Percentiles rank a stretch among this genome's conserved stretches.
These are phyloP conservation scores for Catharus bicknelli DNA, from an alignment of 2,113 vertebrate species.

Conservation along the genomic window DNA sequence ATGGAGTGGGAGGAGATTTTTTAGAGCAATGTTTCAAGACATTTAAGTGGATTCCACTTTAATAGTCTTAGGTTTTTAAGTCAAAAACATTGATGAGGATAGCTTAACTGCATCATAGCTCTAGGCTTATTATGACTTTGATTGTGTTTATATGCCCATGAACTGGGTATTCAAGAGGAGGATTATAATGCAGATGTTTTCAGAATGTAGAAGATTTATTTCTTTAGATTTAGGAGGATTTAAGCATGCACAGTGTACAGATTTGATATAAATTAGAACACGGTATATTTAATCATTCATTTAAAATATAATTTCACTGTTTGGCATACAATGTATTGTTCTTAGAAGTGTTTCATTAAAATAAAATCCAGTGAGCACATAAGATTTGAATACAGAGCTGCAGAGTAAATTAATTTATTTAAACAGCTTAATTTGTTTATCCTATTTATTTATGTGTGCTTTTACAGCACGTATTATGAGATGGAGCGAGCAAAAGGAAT, in stretches of 20 bases:
- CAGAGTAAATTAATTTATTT: slow-evolving; percentile 82
- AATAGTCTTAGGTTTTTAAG: slow-evolving; percentile 11
- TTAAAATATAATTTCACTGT: slow-evolving; percentile 75
- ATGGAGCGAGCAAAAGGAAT: slow-evolving; percentile 67
- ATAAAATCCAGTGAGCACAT: slow-evolving; percentile 75
- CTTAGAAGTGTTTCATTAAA: slow-evolving; percentile 80
- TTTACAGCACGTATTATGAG: slow-evolving; percentile 71
- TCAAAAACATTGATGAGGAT: slow-evolving; percentile 41
- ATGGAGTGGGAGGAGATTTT: background rate
- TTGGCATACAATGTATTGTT: slow-evolving; percentile 71
- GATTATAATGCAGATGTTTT: slow-evolving; percentile 66
- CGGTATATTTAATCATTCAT: slow-evolving; percentile 64
- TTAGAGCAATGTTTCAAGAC: slow-evolving; percentile 3
- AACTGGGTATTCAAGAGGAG: slow-evolving; percentile 45
- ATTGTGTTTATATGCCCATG: slow-evolving; percentile 39
- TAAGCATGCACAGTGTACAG: slow-evolving; percentile 57
- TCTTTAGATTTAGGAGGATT: slow-evolving; percentile 72
- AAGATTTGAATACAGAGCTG: slow-evolving; percentile 76
- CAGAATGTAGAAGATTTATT: slow-evolving; percentile 64
- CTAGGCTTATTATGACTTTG: slow-evolving; percentile 60
- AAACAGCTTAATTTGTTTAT: slow-evolving; percentile 82
- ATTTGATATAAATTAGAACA: slow-evolving; percentile 71
- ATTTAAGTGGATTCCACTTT: slow-evolving; percentile 38
- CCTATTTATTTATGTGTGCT: slow-evolving; percentile 75
- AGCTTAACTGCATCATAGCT: slow-evolving; percentile 37